Conservation (phyloP, 37 sponge, comb jelly and placozoan genomes). For the Halisarca cf. caerulea region DNA sequence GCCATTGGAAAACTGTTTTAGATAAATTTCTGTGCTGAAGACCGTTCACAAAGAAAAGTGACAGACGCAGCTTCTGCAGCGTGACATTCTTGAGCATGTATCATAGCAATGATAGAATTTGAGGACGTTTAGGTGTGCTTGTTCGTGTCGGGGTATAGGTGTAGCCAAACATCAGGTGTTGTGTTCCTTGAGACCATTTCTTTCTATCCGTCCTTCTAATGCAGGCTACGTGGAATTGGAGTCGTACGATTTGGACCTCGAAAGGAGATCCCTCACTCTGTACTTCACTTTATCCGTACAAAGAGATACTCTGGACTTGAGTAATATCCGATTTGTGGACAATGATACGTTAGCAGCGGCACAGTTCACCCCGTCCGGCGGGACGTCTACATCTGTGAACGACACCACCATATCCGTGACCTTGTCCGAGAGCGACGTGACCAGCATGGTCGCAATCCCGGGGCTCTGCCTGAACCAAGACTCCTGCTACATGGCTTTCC, state of each 20-base stretch:
- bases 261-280: background rate
- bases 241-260: background rate
- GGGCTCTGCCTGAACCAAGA: background rate
- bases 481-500: background rate
- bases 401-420: background rate
- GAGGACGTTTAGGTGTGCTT: too few relatives aligned
- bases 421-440: background rate
- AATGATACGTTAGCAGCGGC: background rate
- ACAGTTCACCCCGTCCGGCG: background rate
- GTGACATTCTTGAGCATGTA: too few relatives aligned
- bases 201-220: too few relatives aligned
- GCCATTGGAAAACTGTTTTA: too few relatives aligned
- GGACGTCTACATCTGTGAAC: background rate
- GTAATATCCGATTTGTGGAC: background rate
- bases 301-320: background rate
- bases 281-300: background rate
- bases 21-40: too few relatives aligned
- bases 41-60: too few relatives aligned
- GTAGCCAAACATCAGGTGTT: too few relatives aligned
- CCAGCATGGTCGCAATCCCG: background rate
- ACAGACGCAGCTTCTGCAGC: too few relatives aligned
- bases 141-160: too few relatives aligned
- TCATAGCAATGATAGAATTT: too few relatives aligned
- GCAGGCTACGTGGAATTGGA: conserved; percentile 11
- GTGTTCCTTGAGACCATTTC: too few relatives aligned